A percentile compares a stretch with the other conserved stretches of the same genome.
phyloP scores from a whole-genome alignment of 2,113 vertebrate genomes.

The Aythya baeri region DNA sequence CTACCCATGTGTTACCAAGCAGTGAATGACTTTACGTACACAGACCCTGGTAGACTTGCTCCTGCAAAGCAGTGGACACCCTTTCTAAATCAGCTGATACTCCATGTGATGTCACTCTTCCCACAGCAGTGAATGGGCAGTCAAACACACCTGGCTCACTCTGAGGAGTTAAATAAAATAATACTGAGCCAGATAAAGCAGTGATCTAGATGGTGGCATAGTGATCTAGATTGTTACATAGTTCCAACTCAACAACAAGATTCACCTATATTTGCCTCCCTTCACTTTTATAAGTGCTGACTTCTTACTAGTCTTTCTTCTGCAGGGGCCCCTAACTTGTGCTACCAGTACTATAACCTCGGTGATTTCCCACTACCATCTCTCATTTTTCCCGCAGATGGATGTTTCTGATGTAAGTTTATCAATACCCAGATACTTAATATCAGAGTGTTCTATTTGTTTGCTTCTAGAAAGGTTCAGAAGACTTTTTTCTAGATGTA shows the following conservation, averaged over 20 bases:
- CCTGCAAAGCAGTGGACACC: fast-evolving
- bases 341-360: neutral
- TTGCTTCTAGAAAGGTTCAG: neutral
- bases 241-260: neutral
- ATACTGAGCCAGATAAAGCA: neutral
- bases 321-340: neutral
- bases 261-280: neutral
- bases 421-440: neutral
- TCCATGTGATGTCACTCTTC: neutral
- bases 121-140: neutral
- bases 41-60: fast-evolving
- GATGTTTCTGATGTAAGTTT: neutral
- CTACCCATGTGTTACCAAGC: fast-evolving
- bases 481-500: neutral
- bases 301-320: neutral
- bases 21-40: fast-evolving
- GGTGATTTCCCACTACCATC: neutral
- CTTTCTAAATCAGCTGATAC: neutral
- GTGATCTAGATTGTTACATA: neutral
- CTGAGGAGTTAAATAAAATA: neutral
- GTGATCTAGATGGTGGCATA: neutral
- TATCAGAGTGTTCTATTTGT: neutral
- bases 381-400: neutral
- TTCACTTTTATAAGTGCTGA: neutral
- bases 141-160: neutral